These are phyloP conservation scores for Phallusia fumigata DNA, from an alignment of 23 tunicate genomes.

Conservation along the genomic window DNA sequence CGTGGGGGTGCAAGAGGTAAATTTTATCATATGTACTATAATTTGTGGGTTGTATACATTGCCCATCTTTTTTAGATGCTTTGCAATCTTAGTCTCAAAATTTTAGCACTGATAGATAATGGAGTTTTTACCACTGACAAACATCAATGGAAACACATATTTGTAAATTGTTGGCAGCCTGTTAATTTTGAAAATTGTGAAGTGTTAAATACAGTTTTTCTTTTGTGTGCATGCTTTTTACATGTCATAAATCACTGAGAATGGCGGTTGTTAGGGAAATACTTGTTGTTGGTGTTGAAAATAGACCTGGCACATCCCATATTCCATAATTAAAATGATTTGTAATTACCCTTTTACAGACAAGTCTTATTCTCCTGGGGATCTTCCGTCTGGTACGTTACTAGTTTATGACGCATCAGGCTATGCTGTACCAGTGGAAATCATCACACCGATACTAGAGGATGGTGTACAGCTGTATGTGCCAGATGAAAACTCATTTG, in stretches of 20 bases:
- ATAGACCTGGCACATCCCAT: slow-evolving; percentile 9
- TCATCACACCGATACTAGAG: slow-evolving; percentile 37
- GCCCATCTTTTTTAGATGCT: too few relatives aligned
- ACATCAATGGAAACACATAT: too few relatives aligned
- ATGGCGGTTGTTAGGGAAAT: background rate
- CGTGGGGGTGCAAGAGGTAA: slow-evolving; percentile 47
- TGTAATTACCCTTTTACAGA: slow-evolving; percentile 11
- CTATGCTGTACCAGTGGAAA: slow-evolving; percentile 24
- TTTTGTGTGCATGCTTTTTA: too few relatives aligned
- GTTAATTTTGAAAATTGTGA: too few relatives aligned
- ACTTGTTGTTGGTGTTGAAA: background rate
- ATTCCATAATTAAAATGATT: background rate
- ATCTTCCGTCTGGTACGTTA: slow-evolving; percentile 36
- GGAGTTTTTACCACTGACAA: too few relatives aligned
- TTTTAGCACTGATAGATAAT: too few relatives aligned
- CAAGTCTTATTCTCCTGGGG: slow-evolving; percentile 28
- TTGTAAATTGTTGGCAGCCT: too few relatives aligned
- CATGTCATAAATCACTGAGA: background rate
- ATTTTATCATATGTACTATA: too few relatives aligned
- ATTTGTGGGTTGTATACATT: too few relatives aligned
- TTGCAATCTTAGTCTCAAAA: too few relatives aligned
- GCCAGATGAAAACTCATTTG: slow-evolving; percentile 29
- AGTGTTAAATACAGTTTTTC: too few relatives aligned
- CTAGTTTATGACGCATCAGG: slow-evolving; percentile 59
- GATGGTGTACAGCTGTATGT: slow-evolving; percentile 38